A percentile compares a stretch with the other conserved stretches of the same genome.
These are phyloP conservation scores for Synanceia verrucosa DNA, from an alignment of 2,797 vertebrate species.

Conservation along the genomic window DNA sequence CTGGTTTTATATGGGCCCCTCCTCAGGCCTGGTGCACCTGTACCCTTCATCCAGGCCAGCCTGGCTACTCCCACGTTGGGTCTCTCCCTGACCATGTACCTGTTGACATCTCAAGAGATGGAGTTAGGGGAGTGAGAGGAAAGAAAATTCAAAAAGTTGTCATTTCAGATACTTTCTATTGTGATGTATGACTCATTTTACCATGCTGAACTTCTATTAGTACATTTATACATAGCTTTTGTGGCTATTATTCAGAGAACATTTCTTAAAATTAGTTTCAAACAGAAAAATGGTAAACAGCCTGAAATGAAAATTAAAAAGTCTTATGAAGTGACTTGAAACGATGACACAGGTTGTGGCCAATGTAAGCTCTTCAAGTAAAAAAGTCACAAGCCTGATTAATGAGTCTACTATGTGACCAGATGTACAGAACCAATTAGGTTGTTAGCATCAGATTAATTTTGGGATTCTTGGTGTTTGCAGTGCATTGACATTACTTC, in stretches of 20 bases:
- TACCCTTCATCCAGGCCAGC: slow-evolving; percentile 51
- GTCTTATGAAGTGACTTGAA: background rate
- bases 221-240: background rate
- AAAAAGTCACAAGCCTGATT: background rate
- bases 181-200: background rate
- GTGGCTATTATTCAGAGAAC: background rate
- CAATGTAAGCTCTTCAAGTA: background rate
- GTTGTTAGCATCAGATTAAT: background rate
- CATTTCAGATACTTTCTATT: background rate
- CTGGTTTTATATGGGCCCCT: slow-evolving; percentile 77
- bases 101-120: slow-evolving; percentile 10
- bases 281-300: background rate
- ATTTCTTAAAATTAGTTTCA: background rate
- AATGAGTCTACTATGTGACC: background rate
- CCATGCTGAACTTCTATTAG: background rate
- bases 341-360: background rate
- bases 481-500: background rate
- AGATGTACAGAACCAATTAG: background rate
- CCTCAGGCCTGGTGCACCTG: slow-evolving; percentile 79
- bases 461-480: background rate
- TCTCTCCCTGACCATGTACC: slow-evolving; percentile 37
- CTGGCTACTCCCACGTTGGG: slow-evolving; percentile 17
- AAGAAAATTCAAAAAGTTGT: background rate
- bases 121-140: background rate
- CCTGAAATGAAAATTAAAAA: background rate